A percentile compares a stretch with the other conserved stretches of the same genome.
phyloP scores from a whole-genome alignment of 2,888 invertebrate genomes.

The Epirrita christyi region DNA sequence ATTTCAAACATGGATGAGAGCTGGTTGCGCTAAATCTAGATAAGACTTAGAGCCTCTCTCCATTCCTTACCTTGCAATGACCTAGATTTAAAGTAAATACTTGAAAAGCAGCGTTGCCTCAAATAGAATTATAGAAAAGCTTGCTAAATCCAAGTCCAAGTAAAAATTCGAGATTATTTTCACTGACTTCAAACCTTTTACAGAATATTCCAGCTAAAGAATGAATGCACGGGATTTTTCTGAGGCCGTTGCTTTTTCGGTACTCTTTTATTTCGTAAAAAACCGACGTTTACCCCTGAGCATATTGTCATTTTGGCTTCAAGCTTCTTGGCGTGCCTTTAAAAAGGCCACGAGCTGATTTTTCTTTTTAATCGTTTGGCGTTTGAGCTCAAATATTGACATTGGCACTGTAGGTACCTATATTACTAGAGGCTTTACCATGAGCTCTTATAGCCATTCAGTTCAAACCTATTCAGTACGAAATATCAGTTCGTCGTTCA shows the following conservation, averaged over 20 bases:
- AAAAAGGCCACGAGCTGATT: too few relatives aligned
- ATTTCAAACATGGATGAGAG: too few relatives aligned
- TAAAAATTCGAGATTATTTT: background rate
- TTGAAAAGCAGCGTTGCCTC: background rate
- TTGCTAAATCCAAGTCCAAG: background rate
- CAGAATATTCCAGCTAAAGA: constrained; percentile 6
- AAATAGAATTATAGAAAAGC: background rate
- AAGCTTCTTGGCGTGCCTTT: too few relatives aligned
- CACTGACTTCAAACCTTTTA: background rate
- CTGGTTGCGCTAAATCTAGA: background rate
- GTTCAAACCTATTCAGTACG: too few relatives aligned
- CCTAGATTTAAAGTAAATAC: background rate
- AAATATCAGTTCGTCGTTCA: too few relatives aligned
- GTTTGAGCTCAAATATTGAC: too few relatives aligned
- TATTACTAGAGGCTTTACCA: too few relatives aligned
- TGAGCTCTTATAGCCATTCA: too few relatives aligned
- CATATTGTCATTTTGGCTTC: background rate
- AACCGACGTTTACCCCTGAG: background rate
- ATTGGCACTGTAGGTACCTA: too few relatives aligned
- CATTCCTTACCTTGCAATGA: background rate
- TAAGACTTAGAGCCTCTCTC: background rate
- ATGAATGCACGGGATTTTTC: constrained; percentile 11
- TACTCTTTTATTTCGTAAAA: constrained; percentile 12
- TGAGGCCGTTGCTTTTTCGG: background rate
- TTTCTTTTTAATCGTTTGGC: too few relatives aligned